Percentiles rank a stretch among this genome's conserved stretches.
Conservation (phyloP, 2,113 vertebrate species). For the Pterocles orientalis region DNA sequence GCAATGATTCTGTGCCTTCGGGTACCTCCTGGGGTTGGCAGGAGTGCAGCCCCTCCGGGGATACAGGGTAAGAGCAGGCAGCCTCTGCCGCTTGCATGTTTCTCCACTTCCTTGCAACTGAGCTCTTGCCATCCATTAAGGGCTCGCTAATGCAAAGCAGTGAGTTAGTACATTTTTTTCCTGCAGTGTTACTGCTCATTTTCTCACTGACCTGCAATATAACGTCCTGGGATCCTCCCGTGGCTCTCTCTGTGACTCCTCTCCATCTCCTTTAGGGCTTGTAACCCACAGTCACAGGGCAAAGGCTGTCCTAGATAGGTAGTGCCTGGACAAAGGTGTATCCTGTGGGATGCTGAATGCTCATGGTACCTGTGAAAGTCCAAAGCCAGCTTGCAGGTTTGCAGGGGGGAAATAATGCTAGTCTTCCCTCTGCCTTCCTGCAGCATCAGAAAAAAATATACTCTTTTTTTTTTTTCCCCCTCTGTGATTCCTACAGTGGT, state of each 20-base stretch:
- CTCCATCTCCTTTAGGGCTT: background rate
- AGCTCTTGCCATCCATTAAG: background rate
- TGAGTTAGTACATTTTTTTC: background rate
- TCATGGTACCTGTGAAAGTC: background rate
- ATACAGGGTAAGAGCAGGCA: background rate
- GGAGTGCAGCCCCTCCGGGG: rapidly evolving
- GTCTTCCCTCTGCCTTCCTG: background rate
- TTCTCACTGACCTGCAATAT: background rate
- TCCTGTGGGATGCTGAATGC: background rate
- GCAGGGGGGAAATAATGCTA: background rate
- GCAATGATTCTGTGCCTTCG: background rate
- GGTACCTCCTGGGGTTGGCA: background rate
- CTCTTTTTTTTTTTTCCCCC: too few relatives aligned
- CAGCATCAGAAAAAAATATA: background rate
- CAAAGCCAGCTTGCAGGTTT: background rate
- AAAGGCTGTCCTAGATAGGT: background rate
- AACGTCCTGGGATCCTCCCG: background rate
- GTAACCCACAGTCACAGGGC: rapidly evolving
- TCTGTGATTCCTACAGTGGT: background rate
- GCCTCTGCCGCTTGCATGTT: background rate
- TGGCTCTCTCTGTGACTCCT: background rate
- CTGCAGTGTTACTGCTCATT: background rate
- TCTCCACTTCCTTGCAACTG: background rate
- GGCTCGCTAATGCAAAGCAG: background rate
- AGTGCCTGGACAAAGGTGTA: rapidly evolving